Evolutionary conservation across 2,888 invertebrate species (phyloP), one percentile per base, ranked within the genome.

Genomic region (Neria commutata): DNA sequence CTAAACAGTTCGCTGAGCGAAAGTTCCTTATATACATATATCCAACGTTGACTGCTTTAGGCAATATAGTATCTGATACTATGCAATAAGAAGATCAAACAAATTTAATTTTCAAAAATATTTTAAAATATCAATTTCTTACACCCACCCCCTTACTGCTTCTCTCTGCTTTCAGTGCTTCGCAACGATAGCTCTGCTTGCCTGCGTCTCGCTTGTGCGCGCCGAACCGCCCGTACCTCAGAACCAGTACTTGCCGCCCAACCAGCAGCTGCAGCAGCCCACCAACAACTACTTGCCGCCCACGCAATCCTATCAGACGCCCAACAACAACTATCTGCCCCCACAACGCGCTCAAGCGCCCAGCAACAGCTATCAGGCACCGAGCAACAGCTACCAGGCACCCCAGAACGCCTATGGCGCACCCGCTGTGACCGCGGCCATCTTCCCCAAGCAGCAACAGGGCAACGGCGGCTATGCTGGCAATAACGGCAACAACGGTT

Each of bases 381-480:
- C 75, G 24, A 71, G 80, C 4, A 67, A 67, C 34, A 72, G 71
- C 14, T 79, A 78, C 61, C 69, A 72, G 24, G 67, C 75, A 5
- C 81, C 82, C 3, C 83, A 84, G 51, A 80, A 83, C 55, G 83
- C 83, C 56, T 85, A 86, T 62, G 84, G 84, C 29, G 83, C 81
- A n/a, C 85, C 86, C 26, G 84, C 84, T 1, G 79, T 83, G 1
- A 86, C 86, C 8, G 76, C 82, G 21, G 81, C 83, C 47, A 85
- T 84, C 66, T 84, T 81, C 67, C 76, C 79, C 55, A 80, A 83
- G 8, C 77, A 72, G 59, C 66, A 74, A 11, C 56, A 47, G 62
- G 66, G 63, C 56, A 67, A 63, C 21, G 64, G 64, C 58, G 68
- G 70, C 49, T 65, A 68, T 21, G 62, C 66, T 51, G 65, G 62